Conservation (phyloP, 2,888 invertebrate species). For the Drosophila seclusa region DNA sequence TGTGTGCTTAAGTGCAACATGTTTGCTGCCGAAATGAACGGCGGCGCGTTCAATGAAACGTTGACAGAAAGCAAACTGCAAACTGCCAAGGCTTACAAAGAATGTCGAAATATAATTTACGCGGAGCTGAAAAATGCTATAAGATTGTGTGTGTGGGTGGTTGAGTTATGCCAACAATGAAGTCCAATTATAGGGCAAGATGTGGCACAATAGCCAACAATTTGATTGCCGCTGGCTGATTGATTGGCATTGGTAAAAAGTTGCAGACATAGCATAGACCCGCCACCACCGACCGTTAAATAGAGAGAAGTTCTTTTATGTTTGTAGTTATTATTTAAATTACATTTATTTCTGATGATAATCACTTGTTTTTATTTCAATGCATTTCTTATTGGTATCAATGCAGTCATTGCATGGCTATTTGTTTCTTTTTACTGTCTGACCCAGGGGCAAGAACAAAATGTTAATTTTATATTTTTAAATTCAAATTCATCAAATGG, state of each 20-base stretch:
- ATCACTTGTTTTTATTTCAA: slow-evolving; percentile 68
- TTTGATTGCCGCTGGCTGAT: slow-evolving; percentile 51
- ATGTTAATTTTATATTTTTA: slow-evolving; percentile 51
- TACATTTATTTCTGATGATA: slow-evolving; percentile 80
- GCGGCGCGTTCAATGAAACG: slow-evolving; percentile 70
- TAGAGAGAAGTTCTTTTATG: slow-evolving; percentile 7
- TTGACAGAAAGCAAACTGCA: slow-evolving; percentile 75
- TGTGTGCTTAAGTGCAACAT: slow-evolving; percentile 74
- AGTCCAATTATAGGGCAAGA: slow-evolving; percentile 68
- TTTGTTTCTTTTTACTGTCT: slow-evolving; percentile 33
- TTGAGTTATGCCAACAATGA: slow-evolving; percentile 66
- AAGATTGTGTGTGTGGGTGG: slow-evolving; percentile 21
- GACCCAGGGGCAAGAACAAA: slow-evolving; percentile 39
- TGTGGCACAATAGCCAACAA: slow-evolving; percentile 57
- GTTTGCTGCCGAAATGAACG: slow-evolving; percentile 64
- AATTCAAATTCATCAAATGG: slow-evolving; percentile 75
- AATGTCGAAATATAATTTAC: slow-evolving; percentile 76
- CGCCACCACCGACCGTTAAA: background rate
- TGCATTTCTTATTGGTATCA: slow-evolving; percentile 45
- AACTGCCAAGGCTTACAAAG: slow-evolving; percentile 71
- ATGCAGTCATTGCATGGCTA: slow-evolving; percentile 55
- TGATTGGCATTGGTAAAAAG: slow-evolving; percentile 51
- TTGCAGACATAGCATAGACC: slow-evolving; percentile 3
- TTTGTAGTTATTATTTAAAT: slow-evolving; percentile 75
- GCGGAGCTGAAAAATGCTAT: slow-evolving; percentile 42